These are phyloP conservation scores for Phorcus lineatus DNA, from an alignment of 2,888 invertebrate species.

Conservation along the genomic window DNA sequence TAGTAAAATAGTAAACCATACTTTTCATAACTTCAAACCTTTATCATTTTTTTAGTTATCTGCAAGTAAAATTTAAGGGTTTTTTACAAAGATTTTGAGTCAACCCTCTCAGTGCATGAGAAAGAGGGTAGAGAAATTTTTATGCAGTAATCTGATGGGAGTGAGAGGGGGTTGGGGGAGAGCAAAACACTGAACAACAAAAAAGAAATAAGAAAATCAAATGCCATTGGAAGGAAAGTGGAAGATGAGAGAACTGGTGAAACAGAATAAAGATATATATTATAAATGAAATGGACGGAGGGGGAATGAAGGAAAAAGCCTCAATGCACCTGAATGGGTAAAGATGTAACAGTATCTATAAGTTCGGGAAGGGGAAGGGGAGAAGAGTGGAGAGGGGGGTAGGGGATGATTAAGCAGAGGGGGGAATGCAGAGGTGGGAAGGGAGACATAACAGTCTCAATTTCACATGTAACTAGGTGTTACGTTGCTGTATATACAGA, in stretches of 20 bases:
- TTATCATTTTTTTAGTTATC: no score
- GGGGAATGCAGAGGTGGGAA: not conserved
- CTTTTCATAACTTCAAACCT: no score
- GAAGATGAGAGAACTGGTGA: not conserved
- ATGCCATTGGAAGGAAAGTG: not conserved
- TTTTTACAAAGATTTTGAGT: no score
- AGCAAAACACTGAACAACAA: not conserved
- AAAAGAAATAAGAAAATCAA: not conserved
- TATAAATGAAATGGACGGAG: not conserved
- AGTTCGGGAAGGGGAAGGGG: not conserved
- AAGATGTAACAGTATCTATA: not conserved
- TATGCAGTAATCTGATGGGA: no score
- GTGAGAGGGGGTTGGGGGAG: not conserved
- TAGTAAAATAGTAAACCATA: no score
- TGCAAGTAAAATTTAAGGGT: no score
- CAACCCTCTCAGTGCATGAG: no score
- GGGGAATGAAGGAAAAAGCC: not conserved
- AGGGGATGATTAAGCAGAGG: not conserved
- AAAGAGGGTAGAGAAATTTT: not conserved
- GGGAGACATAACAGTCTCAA: not conserved
- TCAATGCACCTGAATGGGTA: not conserved
- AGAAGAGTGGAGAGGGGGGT: not conserved
- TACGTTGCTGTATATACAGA: no score
- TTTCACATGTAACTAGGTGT: not conserved
- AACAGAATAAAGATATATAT: conserved; percentile 5